Evolutionary conservation across 2,888 invertebrate species (phyloP).

Genomic region (Pegoplata infirma): DNA sequence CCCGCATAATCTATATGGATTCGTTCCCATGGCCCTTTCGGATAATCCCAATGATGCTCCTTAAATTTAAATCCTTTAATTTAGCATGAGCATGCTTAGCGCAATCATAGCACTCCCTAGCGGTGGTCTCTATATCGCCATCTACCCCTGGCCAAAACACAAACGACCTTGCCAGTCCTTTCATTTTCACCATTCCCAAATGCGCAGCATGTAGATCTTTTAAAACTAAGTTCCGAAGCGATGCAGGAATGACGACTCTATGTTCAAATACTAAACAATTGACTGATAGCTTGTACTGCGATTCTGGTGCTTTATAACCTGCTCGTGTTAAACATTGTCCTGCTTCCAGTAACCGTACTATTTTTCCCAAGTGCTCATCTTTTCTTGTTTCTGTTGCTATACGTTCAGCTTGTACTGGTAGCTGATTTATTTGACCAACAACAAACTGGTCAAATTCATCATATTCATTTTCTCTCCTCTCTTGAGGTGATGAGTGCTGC

Average conservation of each 20-base stretch:
- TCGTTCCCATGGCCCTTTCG: slow-evolving; percentile 21
- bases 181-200: slow-evolving; percentile 10
- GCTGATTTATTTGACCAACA: background rate
- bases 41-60: slow-evolving; percentile 36
- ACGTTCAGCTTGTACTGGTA: background rate
- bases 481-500: background rate
- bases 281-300: slow-evolving; percentile 1
- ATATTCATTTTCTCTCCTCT: background rate
- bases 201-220: too few relatives aligned
- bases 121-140: slow-evolving; percentile 13
- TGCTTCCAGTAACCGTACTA: background rate
- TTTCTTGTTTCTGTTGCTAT: slow-evolving; percentile 12
- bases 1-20: slow-evolving; percentile 74
- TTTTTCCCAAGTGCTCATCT: slow-evolving; percentile 6
- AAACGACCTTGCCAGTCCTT: slow-evolving; percentile 17
- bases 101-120: background rate
- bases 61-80: background rate
- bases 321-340: background rate
- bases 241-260: slow-evolving; percentile 7
- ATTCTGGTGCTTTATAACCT: slow-evolving; percentile 14
- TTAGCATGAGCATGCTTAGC: background rate
- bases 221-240: background rate
- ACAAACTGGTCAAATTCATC: background rate
- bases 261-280: slow-evolving; percentile 20
- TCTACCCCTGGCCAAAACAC: slow-evolving; percentile 38